Evolutionary conservation across 2,797 vertebrate species (phyloP), one percentile per base, ranked within the genome.

Genomic region (Chelmon rostratus): DNA sequence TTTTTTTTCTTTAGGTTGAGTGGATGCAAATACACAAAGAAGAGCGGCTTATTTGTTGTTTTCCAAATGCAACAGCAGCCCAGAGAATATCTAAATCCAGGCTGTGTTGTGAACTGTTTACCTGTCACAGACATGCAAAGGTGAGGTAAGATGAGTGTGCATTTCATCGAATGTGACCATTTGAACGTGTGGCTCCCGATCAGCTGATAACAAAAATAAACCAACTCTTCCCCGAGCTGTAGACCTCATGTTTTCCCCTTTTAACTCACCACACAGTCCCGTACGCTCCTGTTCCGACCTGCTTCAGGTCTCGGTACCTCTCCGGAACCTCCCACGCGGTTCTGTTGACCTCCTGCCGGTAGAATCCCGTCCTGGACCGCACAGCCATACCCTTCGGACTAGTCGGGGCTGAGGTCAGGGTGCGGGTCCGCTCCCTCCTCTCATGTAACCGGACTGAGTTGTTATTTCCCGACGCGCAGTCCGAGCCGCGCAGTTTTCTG

Each of bases 231-330:
- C 54, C 21, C 28, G n/a, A 42, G 31, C 23, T 18, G 19, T 21
- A n/a, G 23, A 35, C 15, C 15, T 11, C 0, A 0, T 4, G 15
- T 4, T 40, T 6, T 6, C 9, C 11, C 11, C 33, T 18, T 31
- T 5, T 0, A 1, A 73, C 97, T 97, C 89, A 99, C 98, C 98
- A 98, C 37, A 99, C 98, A 0, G 97, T 97, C 58, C 98, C 98
- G 31, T 99, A 99, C 1, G 98, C 98, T 76, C 98, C 98, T 0
- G 98, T 98, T 16, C 98, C 98, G 83, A 98, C 96, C 71, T 97
- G 95, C 90, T 96, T 95, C 86, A 98, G 92, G 79, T 98, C 97
- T 28, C 93, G 94, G 93, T 98, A 99, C 91, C 96, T 92, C 70
- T 96, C 96, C 87, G 96, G 96, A 61, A 97, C 97, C 86, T 98